These are phyloP conservation scores for Eurystomus gularis DNA, from an alignment of 2,113 vertebrate species.

Conservation along the genomic window DNA sequence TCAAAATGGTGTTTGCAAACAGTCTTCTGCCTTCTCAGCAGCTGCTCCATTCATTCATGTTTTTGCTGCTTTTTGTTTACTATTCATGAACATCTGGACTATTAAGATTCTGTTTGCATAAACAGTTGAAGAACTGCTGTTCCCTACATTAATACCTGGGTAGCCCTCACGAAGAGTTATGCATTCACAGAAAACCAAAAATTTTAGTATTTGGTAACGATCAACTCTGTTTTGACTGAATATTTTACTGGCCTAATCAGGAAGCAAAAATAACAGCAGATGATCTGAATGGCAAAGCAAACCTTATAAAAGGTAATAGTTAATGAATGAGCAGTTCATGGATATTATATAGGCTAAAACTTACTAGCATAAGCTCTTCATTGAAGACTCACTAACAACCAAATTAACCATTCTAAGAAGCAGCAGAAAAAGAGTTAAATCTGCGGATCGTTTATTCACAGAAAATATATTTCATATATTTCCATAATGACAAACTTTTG, in stretches of 20 bases:
- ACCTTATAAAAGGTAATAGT: background rate
- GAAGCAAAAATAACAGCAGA: background rate
- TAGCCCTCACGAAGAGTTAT: background rate
- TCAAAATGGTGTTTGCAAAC: conserved; percentile 64
- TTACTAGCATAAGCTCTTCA: background rate
- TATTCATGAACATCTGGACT: conserved; percentile 66
- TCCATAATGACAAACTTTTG: background rate
- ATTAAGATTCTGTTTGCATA: conserved; percentile 26
- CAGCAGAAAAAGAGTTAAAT: background rate
- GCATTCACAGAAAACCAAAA: background rate
- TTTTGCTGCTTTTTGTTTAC: conserved; percentile 51
- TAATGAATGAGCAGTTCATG: background rate
- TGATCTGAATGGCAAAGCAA: background rate
- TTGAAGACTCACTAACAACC: background rate
- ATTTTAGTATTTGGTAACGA: background rate
- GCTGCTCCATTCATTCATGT: conserved; percentile 47
- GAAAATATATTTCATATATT: background rate
- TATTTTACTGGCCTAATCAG: background rate
- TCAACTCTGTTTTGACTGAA: background rate
- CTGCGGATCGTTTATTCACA: background rate
- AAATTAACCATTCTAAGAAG: background rate
- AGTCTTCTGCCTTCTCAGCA: conserved; percentile 39
- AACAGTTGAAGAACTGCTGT: background rate
- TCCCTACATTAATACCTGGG: background rate
- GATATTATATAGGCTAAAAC: background rate